Percentiles rank a stretch among this genome's conserved stretches.
These are phyloP conservation scores for Cherax destructor DNA, from an alignment of 1,140 invertebrate species.

Conservation along the genomic window DNA sequence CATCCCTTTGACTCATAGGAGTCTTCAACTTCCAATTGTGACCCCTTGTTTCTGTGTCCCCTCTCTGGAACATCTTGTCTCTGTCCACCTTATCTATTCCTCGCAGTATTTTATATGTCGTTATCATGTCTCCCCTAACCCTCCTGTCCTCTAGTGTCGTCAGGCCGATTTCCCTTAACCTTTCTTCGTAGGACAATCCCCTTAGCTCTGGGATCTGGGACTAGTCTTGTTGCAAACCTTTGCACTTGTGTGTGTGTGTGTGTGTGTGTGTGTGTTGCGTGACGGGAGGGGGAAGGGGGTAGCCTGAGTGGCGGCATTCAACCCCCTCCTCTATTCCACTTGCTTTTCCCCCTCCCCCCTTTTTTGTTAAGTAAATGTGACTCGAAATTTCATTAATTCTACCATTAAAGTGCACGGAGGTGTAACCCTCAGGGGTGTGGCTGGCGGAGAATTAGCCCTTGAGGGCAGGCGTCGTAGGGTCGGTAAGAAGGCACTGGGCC, in stretches of 20 bases:
- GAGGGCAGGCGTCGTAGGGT: constrained; percentile 34
- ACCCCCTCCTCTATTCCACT: constrained; percentile 20
- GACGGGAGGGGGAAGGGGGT: constrained; percentile 19
- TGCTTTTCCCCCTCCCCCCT: constrained; percentile 33
- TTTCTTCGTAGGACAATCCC: too few relatives aligned
- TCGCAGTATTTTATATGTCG: too few relatives aligned
- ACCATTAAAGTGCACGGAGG: constrained; percentile 60
- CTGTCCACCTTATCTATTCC: too few relatives aligned
- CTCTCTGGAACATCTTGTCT: too few relatives aligned
- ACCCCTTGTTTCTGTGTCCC: too few relatives aligned
- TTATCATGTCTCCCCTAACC: too few relatives aligned
- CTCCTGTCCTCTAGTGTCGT: too few relatives aligned
- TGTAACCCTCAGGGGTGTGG: constrained; percentile 25
- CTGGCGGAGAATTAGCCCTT: constrained; percentile 47
- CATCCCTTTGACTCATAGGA: too few relatives aligned
- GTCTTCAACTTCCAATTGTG: too few relatives aligned
- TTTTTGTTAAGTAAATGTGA: constrained; percentile 71
- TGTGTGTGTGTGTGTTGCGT: constrained; percentile 48
- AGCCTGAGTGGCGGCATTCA: constrained; percentile 7
- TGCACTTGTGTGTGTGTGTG: constrained; percentile 20
- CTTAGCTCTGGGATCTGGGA: too few relatives aligned
- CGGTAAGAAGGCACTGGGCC: constrained; percentile 26
- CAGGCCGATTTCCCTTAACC: too few relatives aligned
- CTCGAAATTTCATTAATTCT: constrained; percentile 71
- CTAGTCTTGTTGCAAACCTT: too few relatives aligned